Evolutionary conservation across 1,140 invertebrate species (phyloP), one percentile per base, ranked within the genome.

Genomic region (Sarcophaga bullata): DNA sequence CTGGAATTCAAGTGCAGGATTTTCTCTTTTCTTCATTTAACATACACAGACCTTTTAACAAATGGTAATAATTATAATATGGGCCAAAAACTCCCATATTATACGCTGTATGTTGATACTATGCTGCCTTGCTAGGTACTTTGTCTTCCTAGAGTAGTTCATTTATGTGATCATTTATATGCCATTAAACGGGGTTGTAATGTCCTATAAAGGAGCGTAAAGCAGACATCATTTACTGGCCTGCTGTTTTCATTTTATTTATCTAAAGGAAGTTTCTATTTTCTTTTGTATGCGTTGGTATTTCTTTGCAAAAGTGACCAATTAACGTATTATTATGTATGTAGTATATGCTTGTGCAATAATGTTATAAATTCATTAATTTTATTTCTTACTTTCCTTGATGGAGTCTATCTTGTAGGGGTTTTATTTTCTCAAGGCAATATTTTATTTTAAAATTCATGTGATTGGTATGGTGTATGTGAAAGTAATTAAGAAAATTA

Each of bases 221-320:
- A n/a, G n/a, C n/a, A 19, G 19, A 19, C 25, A 11, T 13, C 75
- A 76, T 15, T 50, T 78, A 78, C 75, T 11, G 62, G 62, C 62
- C n/a, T 68, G n/a, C n/a, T n/a, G n/a, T 78, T 78, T 52, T 52
- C 75, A 78, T 78, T 78, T 78, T 78, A 78, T 52, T 78, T 78
- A 78, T 78, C 75, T 50, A 78, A 78, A 78, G 75, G 75, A 78
- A 78, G 49, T 78, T 78, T 9, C 62, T 78, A 78, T 49, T 50
- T 78, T 49, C 75, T 78, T 8, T 13, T 78, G 75, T 78, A 48
- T 37, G 25, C 50, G 75, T 78, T 78, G 17, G 19, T 78, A 37
- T 37, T 37, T 37, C 25, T 37, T 37, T 37, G 25, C 25, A 37
- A 1, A 37, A 37, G 4, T 1, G 25, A 37, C 25, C 25, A 37